Evolutionary conservation across 2,113 vertebrate genomes (phyloP).

Genomic region (Synchiropus splendidus): DNA sequence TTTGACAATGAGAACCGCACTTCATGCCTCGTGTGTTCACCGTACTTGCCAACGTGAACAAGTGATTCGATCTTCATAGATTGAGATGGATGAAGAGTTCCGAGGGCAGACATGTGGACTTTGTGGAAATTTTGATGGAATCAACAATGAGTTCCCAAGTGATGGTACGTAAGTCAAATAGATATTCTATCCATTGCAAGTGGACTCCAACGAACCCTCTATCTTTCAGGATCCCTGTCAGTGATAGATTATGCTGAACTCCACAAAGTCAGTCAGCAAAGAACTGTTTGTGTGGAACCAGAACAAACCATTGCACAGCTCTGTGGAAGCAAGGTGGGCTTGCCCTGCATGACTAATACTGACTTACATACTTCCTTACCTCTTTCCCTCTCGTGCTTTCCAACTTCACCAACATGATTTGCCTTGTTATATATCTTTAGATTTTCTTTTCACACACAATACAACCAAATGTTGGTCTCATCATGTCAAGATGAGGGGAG

Average conservation of each 20-base stretch:
- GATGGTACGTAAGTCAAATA: background rate
- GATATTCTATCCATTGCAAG: no score
- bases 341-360: no score
- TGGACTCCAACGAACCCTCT: no score
- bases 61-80: background rate
- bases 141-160: background rate
- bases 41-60: no score
- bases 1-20: no score
- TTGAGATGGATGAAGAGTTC: background rate
- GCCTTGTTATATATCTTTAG: no score
- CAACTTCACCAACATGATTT: background rate
- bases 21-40: no score
- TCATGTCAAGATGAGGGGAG: no score
- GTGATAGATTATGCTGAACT: constrained; percentile 66
- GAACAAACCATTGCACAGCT: background rate
- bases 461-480: no score
- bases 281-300: constrained; percentile 71
- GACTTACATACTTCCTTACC: no score
- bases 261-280: constrained; percentile 74
- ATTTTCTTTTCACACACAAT: no score
- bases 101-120: background rate
- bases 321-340: constrained; percentile 51
- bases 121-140: constrained; percentile 3
- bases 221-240: constrained; percentile 26
- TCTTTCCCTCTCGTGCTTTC: no score